These are phyloP conservation scores for Dufourea novaeangliae DNA, from an alignment of 1,140 invertebrate species.

Conservation along the genomic window DNA sequence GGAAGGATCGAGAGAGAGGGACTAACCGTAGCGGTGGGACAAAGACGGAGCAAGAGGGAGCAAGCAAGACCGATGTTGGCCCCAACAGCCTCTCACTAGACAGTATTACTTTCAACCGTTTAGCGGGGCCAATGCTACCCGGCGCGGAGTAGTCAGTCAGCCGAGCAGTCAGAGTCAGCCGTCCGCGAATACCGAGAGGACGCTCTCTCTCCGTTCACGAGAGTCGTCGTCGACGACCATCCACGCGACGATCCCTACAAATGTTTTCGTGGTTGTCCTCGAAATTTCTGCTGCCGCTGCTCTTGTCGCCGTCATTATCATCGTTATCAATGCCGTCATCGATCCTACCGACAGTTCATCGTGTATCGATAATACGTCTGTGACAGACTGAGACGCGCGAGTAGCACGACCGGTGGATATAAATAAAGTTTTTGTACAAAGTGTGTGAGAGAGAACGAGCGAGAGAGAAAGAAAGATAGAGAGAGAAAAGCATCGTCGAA, in stretches of 20 bases:
- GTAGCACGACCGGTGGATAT: conserved; percentile 43
- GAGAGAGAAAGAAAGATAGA: background rate
- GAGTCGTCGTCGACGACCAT: conserved; percentile 22
- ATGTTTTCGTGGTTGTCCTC: conserved; percentile 15
- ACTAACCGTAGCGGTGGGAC: background rate
- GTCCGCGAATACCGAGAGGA: conserved; percentile 52
- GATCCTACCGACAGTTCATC: background rate
- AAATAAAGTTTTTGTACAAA: conserved; percentile 54
- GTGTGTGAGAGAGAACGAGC: conserved; percentile 41
- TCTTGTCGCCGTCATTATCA: background rate
- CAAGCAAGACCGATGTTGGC: conserved; percentile 54
- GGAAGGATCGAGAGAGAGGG: conserved; percentile 28
- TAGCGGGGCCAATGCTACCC: conserved; percentile 71
- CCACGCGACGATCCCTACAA: conserved; percentile 31
- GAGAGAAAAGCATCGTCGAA: conserved; percentile 21
- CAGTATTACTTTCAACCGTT: conserved; percentile 78
- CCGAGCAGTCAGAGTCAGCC: conserved; percentile 60
- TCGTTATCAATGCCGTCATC: conserved; percentile 10
- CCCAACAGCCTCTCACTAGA: conserved; percentile 78
- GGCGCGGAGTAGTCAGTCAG: conserved; percentile 62
- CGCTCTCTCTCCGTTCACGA: conserved; percentile 29
- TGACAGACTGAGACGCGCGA: conserved; percentile 55
- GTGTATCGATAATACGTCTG: conserved; percentile 25
- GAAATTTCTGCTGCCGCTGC: background rate
- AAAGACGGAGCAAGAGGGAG: conserved; percentile 33